Base-by-base conservation (phyloP, 2,888 invertebrate species). In the Spilarctia lutea region DNA sequence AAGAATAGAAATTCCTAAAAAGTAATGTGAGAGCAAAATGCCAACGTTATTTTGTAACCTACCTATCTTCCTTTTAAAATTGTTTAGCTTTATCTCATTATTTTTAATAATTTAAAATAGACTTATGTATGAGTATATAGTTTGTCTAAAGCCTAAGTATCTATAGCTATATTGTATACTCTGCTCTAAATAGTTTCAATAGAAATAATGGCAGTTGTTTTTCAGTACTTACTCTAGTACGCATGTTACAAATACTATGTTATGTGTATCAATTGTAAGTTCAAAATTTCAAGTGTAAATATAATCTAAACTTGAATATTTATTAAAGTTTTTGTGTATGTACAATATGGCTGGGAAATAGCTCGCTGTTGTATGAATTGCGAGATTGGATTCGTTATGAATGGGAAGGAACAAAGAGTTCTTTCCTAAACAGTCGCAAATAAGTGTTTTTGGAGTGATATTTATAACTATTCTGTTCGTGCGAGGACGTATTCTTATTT, bases 81-180 rank as follows among this genome's bases (percentile, higher is more conserved):
- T 48, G 18, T 48, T 48, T 13, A 18, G 18, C 48, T 48, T 20
- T 7, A 48, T 20, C 18, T n/a, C 27, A 13, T 3, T 27, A 27
- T 13, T 60, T 27, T 60, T 13, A 27, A 13, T 27, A 13, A 27
- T 11, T n/a, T 60, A 6, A 3, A 48, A 48, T 48, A 48, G 3
- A 45, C 45, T 18, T 7, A 48, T 20, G 7, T 7, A 20, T 48
- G 33, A 35, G 30, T 67, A 13, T 27, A 27, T 52, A n/a, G 39
- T 73, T 13, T 73, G 69, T 39, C 27, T 69, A 8, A 84, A 75
- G 42, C 84, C 70, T 82, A 78, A 68, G 73, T 74, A 33, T 45
- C 27, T 66, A 60, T 24, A 77, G 63, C 27, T n/a, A 39, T 30
- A 42, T 73, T 74, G 69, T 81, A 71, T 74, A 33, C 18, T 74